Percentiles rank a stretch among this genome's conserved stretches.
Evolutionary conservation across 1,140 invertebrate genomes (phyloP).

Genomic region (Helicoverpa zea): DNA sequence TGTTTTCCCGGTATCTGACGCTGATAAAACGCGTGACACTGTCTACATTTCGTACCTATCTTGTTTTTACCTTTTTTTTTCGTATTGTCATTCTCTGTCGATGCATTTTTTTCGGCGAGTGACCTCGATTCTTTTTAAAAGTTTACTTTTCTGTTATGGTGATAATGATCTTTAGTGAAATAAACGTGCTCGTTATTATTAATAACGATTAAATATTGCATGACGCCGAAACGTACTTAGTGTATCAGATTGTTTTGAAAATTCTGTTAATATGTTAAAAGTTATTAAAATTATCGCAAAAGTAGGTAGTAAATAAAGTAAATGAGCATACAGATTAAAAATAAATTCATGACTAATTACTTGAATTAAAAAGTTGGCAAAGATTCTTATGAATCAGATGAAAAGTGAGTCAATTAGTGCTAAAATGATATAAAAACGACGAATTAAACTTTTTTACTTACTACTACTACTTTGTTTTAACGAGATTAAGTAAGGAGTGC

Average conservation of each 20-base stretch:
- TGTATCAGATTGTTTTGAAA: neutral
- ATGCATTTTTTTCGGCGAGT: slow-evolving; percentile 41
- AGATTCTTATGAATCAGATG: too few species aligned
- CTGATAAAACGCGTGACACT: slow-evolving; percentile 6
- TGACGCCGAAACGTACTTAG: neutral
- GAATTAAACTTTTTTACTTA: too few species aligned
- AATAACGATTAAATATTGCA: neutral
- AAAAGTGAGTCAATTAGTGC: too few species aligned
- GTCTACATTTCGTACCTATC: neutral
- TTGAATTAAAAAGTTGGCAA: too few species aligned
- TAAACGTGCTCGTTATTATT: slow-evolving; percentile 5
- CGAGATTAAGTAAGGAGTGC: too few species aligned
- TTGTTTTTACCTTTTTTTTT: slow-evolving; percentile 42
- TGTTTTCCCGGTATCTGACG: neutral
- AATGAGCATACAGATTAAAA: too few species aligned
- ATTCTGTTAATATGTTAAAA: too few species aligned
- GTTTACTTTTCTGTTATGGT: slow-evolving; percentile 33
- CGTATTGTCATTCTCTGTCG: slow-evolving; percentile 16
- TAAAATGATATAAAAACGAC: too few species aligned
- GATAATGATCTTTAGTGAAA: slow-evolving; percentile 20
- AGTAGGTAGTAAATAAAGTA: too few species aligned
- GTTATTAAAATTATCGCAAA: too few species aligned
- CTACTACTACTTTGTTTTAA: too few species aligned
- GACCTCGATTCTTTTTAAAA: slow-evolving; percentile 45
- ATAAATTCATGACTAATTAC: too few species aligned